phyloP scores from a whole-genome alignment of 1,140 invertebrate species.

The Cydia amplana region DNA sequence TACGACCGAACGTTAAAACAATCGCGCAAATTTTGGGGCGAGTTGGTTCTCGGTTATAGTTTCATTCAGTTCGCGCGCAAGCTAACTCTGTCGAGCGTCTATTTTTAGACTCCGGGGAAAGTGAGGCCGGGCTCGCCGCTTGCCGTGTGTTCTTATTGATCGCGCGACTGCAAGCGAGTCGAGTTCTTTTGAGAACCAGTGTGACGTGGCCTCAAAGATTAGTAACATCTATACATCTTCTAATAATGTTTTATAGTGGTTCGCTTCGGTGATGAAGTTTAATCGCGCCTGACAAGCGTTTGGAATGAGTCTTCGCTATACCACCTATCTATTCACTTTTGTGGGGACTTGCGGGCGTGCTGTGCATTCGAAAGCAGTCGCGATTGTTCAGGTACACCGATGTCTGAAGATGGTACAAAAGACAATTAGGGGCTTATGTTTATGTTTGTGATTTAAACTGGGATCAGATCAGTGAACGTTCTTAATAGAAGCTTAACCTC shows the following conservation, averaged over 20 bases:
- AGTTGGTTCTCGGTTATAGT: conserved; percentile 1
- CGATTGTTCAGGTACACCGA: conserved; percentile 47
- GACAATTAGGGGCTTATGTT: background rate
- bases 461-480: background rate
- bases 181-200: background rate
- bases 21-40: conserved; percentile 7
- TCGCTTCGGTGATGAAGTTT: background rate
- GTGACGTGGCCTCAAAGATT: background rate
- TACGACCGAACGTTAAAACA: background rate
- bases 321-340: conserved; percentile 53
- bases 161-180: background rate
- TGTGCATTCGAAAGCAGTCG: conserved; percentile 66
- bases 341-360: conserved; percentile 54
- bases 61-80: conserved; percentile 36
- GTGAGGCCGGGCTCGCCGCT: conserved; percentile 64
- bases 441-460: background rate
- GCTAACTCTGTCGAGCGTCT: conserved; percentile 66
- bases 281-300: background rate
- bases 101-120: conserved; percentile 72
- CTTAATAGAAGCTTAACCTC: background rate
- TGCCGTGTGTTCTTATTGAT: conserved; percentile 40
- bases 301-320: conserved; percentile 39
- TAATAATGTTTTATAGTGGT: background rate
- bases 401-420: conserved; percentile 17
- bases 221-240: background rate